Conservation (phyloP, 1,140 invertebrate genomes). For the Planococcus citri region DNA sequence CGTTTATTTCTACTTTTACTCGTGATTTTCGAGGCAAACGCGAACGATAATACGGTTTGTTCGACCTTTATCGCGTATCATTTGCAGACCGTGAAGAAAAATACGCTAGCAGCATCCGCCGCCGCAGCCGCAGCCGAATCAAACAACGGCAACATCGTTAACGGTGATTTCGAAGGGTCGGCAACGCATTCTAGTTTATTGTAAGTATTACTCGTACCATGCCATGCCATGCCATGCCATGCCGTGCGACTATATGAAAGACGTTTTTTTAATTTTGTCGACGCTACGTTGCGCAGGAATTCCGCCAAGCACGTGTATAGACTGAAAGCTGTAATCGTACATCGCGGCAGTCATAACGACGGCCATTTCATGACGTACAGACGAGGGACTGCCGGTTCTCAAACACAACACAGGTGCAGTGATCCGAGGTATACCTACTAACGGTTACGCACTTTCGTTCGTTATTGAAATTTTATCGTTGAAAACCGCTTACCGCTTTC, state of each 20-base stretch:
- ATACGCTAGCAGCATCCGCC: too few relatives aligned
- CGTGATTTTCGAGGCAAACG: not conserved
- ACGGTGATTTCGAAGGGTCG: too few relatives aligned
- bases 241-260: too few relatives aligned
- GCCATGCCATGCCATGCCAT: too few relatives aligned
- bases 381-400: conserved; percentile 39
- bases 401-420: conserved; percentile 30
- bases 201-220: too few relatives aligned
- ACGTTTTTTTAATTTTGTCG: too few relatives aligned
- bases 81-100: not conserved
- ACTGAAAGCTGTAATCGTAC: conserved; percentile 74
- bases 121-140: too few relatives aligned
- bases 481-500: not conserved
- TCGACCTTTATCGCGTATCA: not conserved
- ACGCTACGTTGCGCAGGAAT: not conserved
- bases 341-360: conserved; percentile 67
- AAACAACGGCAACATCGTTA: too few relatives aligned
- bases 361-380: conserved; percentile 89
- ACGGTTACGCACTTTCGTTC: conserved; percentile 2
- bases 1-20: conserved; percentile 11
- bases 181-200: too few relatives aligned
- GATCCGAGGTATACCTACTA: conserved; percentile 22
- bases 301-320: conserved; percentile 44
- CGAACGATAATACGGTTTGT: conserved; percentile 17
- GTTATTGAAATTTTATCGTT: not conserved